Evolutionary conservation across 2,797 vertebrate genomes (phyloP), one percentile per base, ranked within the genome.

Genomic region (Ceryle rudis): DNA sequence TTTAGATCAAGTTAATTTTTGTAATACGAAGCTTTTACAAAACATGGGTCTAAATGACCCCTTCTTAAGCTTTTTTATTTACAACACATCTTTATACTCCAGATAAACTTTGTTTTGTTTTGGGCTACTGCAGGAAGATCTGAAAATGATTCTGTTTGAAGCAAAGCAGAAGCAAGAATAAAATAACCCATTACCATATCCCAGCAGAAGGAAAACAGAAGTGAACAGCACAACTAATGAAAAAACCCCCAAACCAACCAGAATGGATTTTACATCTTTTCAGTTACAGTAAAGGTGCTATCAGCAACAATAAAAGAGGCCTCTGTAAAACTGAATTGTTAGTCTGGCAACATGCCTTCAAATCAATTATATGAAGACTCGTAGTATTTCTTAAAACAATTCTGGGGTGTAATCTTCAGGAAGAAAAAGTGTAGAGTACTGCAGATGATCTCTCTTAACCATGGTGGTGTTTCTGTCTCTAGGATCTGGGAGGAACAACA

Each of bases 121-220:
- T 78, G 42, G 17, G 72, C 79, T 91, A 83, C 86, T 91, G 81
- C 46, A 90, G 54, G 94, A 88, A 93, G 90, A 95, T 84, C 23
- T 90, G 71, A 86, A 96, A 77, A 41, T 55, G 92, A 93, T 79
- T 75, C 67, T 72, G 23, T 61, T 93, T 86, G 46, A 88, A 95
- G 83, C 10, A 10, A 93, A 95, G 66, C 52, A 87, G 84, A 60
- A 92, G 49, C 35, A 81, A 90, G 62, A 69, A 55, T 82, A 91
- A 87, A 95, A 81, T 73, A 96, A 61, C 9, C 28, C 18, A 47
- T 41, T 10, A 81, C 33, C 37, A 81, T 67, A 88, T 72, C 61
- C 13, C 66, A 79, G 47, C 28, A 75, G 29, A 71, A 80, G 51
- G 39, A 89, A 93, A 86, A 72, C 23, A 83, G 31, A 88, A 92